Evolutionary conservation across 2,888 invertebrate genomes (phyloP).

Genomic region (Cactoblastis cactorum): DNA sequence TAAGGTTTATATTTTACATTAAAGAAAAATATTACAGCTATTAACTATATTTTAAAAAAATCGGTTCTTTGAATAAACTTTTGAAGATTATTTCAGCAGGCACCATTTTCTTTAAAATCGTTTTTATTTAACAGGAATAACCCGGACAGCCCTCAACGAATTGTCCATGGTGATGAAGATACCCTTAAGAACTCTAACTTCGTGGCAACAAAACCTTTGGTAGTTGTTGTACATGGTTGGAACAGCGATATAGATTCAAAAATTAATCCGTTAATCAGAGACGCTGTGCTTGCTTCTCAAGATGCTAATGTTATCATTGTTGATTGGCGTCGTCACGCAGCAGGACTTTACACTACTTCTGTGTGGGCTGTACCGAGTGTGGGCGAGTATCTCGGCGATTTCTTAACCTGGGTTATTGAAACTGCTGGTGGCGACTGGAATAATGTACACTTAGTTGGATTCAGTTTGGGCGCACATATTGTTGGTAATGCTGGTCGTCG

Average conservation of each 20-base stretch:
- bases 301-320: constrained; percentile 63
- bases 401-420: constrained; percentile 57
- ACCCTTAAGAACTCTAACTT: constrained; percentile 47
- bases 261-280: constrained; percentile 39
- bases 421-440: constrained; percentile 55
- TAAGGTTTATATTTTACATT: too few species aligned
- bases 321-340: constrained; percentile 54
- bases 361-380: constrained; percentile 49
- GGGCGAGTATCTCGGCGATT: constrained; percentile 54
- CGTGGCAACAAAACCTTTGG: constrained; percentile 31
- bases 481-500: constrained; percentile 55
- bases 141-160: constrained; percentile 40
- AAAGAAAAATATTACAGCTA: too few species aligned
- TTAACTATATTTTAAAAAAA: too few species aligned
- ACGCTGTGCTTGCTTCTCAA: constrained; percentile 43
- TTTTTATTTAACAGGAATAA: constrained; percentile 35
- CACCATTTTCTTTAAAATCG: too few species aligned
- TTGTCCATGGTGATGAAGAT: constrained; percentile 44
- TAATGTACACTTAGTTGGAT: constrained; percentile 63
- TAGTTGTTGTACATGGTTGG: constrained; percentile 60
- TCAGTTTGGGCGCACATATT: constrained; percentile 70
- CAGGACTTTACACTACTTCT: constrained; percentile 40
- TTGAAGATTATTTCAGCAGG: too few species aligned
- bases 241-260: constrained; percentile 43
- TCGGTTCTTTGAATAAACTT: too few species aligned